Base-by-base conservation (phyloP, 2,113 vertebrate genomes). In the Phyllostomus discolor region DNA sequence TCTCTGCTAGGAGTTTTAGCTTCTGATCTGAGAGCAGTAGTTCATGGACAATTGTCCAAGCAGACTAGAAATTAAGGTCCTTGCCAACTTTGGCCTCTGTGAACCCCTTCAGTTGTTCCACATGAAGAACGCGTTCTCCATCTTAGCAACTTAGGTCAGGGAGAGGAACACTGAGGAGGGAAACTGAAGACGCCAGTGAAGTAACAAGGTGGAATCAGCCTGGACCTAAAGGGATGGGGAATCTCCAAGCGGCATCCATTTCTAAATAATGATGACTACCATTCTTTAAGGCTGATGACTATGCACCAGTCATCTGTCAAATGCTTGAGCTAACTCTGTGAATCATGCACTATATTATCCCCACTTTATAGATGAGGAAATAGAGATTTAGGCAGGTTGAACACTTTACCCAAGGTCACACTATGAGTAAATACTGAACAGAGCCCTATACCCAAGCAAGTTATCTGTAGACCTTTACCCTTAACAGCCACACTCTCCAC, bases 191-290 rank as follows among this genome's bases (percentile, higher is more conserved):
- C 54, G 59, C 20, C n/a, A 46, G 20, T 28, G 46, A 84, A 54
- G 10, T 26, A 48, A 35, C 8, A 1, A 33, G 17, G 3, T 85
- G 31, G 52, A 75, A 46, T 90, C 31, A 20, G 26, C 17, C 46
- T 89, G 43, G 38, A 24, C 10, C 46, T 38, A 0, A 2, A 76
- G 66, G 12, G 12, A n/a, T 0, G 6, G 59, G 17, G n/a, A 6
- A 59, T 15, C n/a, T 75, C 79, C 33, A 5, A 3, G 26, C 46
- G 33, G 20, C 66, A 17, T 15, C 26, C 1, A 3, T 48, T 31
- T 22, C 19, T 85, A 16, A 28, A 15, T 8, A 62, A 33, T 10
- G n/a, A 35, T 1, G 1, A 3, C 43, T 54, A 1, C 5, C 1
- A 6, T 24, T n/a, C 80, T 72, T 57, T 4, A 33, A 75, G 54